Base-by-base conservation (phyloP, 2,888 invertebrate species). In the Apodemia mormo region DNA sequence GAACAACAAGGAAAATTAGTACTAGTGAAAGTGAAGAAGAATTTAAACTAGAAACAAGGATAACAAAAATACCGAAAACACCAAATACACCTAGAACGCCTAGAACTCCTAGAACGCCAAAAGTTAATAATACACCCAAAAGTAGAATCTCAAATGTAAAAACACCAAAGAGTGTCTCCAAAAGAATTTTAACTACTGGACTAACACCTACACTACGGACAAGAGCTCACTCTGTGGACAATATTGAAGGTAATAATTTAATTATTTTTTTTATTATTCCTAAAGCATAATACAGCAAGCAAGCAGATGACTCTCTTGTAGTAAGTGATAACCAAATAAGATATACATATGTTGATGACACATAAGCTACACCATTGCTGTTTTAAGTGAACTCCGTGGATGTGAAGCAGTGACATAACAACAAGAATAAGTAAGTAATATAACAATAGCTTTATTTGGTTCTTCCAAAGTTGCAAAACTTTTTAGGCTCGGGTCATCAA, bases 151-250 rank as follows among this genome's bases (percentile, higher is more conserved):
- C 68, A 45, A 65, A 29, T 29, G 45, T 14, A 0, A 70, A 65
- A 70, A 70, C 70, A 8, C 88, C 90, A 3, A 88, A 78, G 68
- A 88, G 82, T 81, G 85, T 86, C 1, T 79, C 80, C 56, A 86
- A 83, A 66, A 86, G 85, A 71, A 86, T 91, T 70, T 73, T 87
- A 10, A 86, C 84, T 1, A 88, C 87, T 72, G 86, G 89, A 70
- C 78, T 92, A 9, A 93, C 93, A 4, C 92, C 93, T 2, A 84
- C 88, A 45, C 76, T 93, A 52, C 84, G 78, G 30, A 77, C 79
- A 2, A 86, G 92, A 71, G 85, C 87, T 3, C 87, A 92, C 78
- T 85, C 88, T 49, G 81, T 93, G 49, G 87, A 89, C 64, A 89
- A 88, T 76, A 80, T 84, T 79, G 79, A 88, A 82, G 89, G 92